Evolutionary conservation across 2,888 invertebrate genomes (phyloP).

Genomic region (Bimastos eiseni): DNA sequence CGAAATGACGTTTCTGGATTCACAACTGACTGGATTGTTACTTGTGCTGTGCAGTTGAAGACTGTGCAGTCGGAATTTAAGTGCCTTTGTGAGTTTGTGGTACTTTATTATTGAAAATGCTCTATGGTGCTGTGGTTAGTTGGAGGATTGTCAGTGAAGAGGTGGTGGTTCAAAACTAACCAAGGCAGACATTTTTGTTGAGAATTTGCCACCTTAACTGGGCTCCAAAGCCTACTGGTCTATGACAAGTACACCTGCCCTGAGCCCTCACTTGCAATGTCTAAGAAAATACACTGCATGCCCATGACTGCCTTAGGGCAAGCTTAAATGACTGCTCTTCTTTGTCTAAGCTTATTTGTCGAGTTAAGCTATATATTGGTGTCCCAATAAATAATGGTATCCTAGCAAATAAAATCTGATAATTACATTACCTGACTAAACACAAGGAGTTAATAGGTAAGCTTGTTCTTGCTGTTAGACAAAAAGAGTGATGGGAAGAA

Average conservation of each 20-base stretch:
- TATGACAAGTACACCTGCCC: too few species aligned
- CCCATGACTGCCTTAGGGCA: too few species aligned
- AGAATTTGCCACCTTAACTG: neutral
- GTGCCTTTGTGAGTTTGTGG: too few species aligned
- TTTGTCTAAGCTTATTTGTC: neutral
- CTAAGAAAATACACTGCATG: too few species aligned
- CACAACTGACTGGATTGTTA: neutral
- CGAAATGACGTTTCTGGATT: neutral
- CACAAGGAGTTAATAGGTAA: neutral
- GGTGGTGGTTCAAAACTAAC: neutral
- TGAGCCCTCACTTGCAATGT: too few species aligned
- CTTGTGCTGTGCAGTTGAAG: neutral
- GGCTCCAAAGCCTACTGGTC: too few species aligned
- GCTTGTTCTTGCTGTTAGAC: neutral
- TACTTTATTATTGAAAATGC: neutral
- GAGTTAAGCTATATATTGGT: neutral
- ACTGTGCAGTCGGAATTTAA: too few species aligned
- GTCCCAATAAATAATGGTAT: neutral
- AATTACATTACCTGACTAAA: neutral
- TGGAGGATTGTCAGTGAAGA: neutral
- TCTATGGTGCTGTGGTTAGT: neutral
- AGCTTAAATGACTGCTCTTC: neutral
- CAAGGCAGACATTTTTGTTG: neutral
- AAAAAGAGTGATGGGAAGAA: neutral
- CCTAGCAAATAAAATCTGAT: neutral